Conservation (phyloP, 1,140 invertebrate species). For the Helicorthomorpha holstii region DNA sequence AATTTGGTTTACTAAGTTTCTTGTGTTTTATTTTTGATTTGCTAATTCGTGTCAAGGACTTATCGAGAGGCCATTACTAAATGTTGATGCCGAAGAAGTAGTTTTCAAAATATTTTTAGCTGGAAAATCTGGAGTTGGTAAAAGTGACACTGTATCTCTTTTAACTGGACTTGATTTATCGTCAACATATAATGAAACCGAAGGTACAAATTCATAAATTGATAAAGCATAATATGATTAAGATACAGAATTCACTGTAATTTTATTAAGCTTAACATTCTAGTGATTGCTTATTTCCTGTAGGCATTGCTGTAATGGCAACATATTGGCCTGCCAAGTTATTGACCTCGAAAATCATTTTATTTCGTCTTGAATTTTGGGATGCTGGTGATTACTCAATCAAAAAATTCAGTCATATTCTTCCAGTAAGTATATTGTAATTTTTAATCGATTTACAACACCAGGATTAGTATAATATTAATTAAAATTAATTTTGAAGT, state of each 20-base stretch:
- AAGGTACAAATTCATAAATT: no score
- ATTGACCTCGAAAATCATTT: constrained; percentile 30
- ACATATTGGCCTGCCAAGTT: constrained; percentile 42
- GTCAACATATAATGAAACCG: constrained; percentile 30
- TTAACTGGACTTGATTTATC: constrained; percentile 28
- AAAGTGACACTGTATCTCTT: constrained; percentile 33
- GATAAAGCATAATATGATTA: no score
- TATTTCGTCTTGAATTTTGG: constrained; percentile 41
- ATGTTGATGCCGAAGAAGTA: constrained; percentile 34
- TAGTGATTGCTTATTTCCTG: neutral
- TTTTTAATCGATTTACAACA: no score
- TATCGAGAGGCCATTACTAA: constrained; percentile 33
- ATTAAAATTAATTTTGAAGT: constrained; percentile 25
- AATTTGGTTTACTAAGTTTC: no score
- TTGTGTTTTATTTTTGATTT: no score
- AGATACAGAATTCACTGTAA: no score
- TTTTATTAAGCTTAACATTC: no score
- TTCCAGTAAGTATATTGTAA: constrained; percentile 33
- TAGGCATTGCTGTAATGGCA: constrained; percentile 32
- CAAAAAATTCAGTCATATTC: constrained; percentile 40
- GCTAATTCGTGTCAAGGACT: no score
- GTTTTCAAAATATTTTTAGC: constrained; percentile 38
- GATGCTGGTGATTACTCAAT: constrained; percentile 37
- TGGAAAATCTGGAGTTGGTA: constrained; percentile 37
- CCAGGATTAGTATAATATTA: no score